Evolutionary conservation across 2,797 vertebrate genomes (phyloP).

Genomic region (Halcyon smyrnensis): DNA sequence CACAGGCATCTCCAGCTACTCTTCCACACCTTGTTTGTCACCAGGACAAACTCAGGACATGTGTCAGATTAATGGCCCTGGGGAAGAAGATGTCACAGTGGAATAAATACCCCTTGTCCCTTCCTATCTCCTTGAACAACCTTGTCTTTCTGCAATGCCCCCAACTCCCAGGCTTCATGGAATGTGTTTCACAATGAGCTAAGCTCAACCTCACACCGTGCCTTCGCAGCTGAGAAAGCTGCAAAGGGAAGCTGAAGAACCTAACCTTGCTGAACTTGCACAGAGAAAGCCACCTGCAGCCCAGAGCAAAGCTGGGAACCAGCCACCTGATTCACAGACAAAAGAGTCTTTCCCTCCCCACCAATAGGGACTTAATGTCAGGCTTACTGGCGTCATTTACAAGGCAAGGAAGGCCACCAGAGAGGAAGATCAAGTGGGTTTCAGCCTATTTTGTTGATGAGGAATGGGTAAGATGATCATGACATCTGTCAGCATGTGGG

Average conservation of each 20-base stretch:
- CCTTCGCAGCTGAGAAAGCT: conserved; percentile 7
- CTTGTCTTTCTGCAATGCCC: conserved; percentile 39
- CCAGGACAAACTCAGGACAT: not conserved
- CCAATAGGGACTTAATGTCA: not conserved
- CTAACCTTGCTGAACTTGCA: conserved; percentile 35
- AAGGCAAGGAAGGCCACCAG: not conserved
- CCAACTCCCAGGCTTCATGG: not conserved
- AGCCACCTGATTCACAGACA: not conserved
- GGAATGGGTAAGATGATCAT: not conserved
- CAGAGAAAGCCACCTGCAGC: not conserved
- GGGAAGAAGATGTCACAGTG: not conserved
- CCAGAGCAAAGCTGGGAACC: not conserved
- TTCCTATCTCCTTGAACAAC: conserved; percentile 38
- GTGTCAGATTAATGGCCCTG: not conserved
- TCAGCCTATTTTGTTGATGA: conserved; percentile 4
- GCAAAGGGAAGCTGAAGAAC: conserved; percentile 40
- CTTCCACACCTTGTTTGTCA: not conserved
- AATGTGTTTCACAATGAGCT: conserved; percentile 40
- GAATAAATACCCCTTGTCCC: not conserved
- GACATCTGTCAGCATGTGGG: not conserved
- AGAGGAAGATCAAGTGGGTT: not conserved
- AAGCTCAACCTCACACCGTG: conserved; percentile 48
- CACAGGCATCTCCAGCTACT: not conserved
- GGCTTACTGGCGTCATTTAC: not conserved
- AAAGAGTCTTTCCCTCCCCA: not conserved